Percentiles rank a stretch among this genome's conserved stretches.
Conservation (phyloP, 2,888 invertebrate genomes). For the Ornithoptera alexandrae region DNA sequence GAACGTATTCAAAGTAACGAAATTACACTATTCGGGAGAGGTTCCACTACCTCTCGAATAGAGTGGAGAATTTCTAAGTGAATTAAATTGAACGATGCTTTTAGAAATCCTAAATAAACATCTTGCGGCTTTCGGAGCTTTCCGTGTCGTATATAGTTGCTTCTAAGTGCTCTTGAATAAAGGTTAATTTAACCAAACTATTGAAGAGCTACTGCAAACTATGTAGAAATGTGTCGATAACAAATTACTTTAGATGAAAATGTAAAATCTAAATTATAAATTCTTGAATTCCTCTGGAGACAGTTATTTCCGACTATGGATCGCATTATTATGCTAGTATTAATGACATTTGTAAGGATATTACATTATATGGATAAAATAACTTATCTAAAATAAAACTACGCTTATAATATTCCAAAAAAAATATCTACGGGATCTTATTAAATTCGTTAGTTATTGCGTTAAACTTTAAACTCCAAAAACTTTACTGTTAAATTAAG, state of each 20-base stretch:
- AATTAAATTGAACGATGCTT: constrained; percentile 2
- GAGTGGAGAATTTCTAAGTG: constrained; percentile 1
- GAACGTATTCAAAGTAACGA: constrained; percentile 1
- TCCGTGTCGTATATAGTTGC: background rate
- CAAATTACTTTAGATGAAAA: background rate
- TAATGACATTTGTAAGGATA: background rate
- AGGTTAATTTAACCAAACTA: constrained; percentile 1
- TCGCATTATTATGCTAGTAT: background rate
- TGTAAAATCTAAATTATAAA: background rate
- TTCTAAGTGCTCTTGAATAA: background rate
- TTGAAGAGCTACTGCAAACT: constrained; percentile 1
- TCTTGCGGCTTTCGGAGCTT: constrained; percentile 2
- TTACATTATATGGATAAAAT: too few species aligned
- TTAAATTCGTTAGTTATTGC: too few species aligned
- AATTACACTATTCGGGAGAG: background rate
- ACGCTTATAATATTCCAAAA: too few species aligned
- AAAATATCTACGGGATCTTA: too few species aligned
- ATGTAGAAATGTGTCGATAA: background rate
- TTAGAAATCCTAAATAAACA: constrained; percentile 2
- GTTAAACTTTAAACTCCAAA: too few species aligned
- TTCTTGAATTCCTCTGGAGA: background rate
- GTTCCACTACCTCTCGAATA: constrained; percentile 1
- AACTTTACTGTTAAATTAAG: too few species aligned
- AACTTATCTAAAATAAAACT: too few species aligned
- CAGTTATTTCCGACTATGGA: background rate